phyloP scores from a whole-genome alignment of 1,140 invertebrate genomes.

The Uloborus diversus region DNA sequence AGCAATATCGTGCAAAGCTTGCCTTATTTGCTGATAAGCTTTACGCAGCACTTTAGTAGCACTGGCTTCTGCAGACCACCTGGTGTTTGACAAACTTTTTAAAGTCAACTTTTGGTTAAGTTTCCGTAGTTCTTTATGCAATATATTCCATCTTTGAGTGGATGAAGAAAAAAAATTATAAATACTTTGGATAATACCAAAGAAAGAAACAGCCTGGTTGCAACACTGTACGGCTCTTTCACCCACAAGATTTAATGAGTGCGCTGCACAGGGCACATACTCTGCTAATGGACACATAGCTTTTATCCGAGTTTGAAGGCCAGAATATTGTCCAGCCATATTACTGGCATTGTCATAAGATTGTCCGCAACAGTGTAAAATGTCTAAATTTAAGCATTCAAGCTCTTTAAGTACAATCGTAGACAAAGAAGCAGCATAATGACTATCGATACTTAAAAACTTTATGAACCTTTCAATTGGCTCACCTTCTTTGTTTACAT shows the following conservation, averaged over 20 bases:
- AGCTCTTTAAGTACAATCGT: background rate
- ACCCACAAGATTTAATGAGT: constrained; percentile 33
- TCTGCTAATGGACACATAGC: background rate
- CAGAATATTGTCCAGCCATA: constrained; percentile 59
- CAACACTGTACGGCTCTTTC: background rate
- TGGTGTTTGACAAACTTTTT: constrained; percentile 8
- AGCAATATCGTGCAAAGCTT: background rate
- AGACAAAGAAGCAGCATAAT: constrained; percentile 24
- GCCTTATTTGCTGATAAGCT: background rate
- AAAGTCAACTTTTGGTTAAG: background rate
- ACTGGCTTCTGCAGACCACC: constrained; percentile 13
- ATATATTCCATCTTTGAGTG: constrained; percentile 57
- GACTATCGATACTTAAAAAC: constrained; percentile 8
- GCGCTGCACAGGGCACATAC: constrained; percentile 18
- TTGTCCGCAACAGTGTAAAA: constrained; percentile 58
- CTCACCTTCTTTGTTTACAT: background rate
- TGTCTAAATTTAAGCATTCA: constrained; percentile 47
- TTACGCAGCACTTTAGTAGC: background rate
- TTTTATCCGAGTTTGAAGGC: constrained; percentile 12
- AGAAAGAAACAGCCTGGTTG: background rate
- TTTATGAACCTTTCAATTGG: constrained; percentile 23
- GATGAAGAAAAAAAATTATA: constrained; percentile 59
- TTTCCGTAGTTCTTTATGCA: constrained; percentile 17
- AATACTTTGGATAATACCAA: constrained; percentile 15
- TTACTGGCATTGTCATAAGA: constrained; percentile 59